phyloP scores from a whole-genome alignment of 23 tunicate species.

The Ciona savignyi region DNA sequence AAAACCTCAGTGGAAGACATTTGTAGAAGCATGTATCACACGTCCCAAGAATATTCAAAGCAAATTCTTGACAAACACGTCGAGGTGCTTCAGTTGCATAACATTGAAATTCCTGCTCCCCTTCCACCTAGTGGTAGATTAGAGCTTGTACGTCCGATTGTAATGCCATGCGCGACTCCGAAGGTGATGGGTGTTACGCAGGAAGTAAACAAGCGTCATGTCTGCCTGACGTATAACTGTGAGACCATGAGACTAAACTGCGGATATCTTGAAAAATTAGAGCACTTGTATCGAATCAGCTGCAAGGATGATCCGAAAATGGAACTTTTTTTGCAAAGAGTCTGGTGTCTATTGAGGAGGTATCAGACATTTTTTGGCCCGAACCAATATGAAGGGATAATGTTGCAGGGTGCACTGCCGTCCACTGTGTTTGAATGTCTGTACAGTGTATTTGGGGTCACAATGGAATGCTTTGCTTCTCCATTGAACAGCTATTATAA shows the following conservation, averaged over 20 bases:
- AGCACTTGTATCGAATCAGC: conserved; percentile 48
- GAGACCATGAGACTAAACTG: conserved; percentile 43
- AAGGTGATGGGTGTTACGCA: conserved; percentile 29
- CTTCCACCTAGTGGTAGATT: conserved; percentile 50
- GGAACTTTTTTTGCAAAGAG: conserved; percentile 41
- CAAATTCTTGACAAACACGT: conserved; percentile 45
- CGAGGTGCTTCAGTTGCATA: conserved; percentile 26
- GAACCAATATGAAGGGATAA: conserved; percentile 87
- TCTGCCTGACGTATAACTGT: conserved; percentile 37
- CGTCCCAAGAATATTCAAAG: conserved; percentile 69
- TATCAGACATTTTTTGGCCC: conserved; percentile 91
- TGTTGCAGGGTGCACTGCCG: conserved; percentile 83
- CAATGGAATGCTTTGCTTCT: conserved; percentile 92
- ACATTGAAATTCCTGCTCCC: conserved; percentile 48
- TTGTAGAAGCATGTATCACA: conserved; percentile 65
- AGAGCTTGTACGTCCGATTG: conserved; percentile 29
- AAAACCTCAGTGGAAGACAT: conserved; percentile 66
- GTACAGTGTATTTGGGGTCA: conserved; percentile 58
- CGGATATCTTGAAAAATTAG: conserved; percentile 57
- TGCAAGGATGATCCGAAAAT: conserved; percentile 82
- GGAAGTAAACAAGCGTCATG: conserved; percentile 24
- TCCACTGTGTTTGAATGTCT: conserved; percentile 74
- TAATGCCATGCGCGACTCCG: conserved; percentile 62
- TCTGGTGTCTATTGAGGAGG: conserved; percentile 71
- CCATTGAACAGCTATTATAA: conserved; percentile 76